These are phyloP conservation scores for Oscheius sp. DNA, from an alignment of 2,888 invertebrate genomes.

Conservation along the genomic window DNA sequence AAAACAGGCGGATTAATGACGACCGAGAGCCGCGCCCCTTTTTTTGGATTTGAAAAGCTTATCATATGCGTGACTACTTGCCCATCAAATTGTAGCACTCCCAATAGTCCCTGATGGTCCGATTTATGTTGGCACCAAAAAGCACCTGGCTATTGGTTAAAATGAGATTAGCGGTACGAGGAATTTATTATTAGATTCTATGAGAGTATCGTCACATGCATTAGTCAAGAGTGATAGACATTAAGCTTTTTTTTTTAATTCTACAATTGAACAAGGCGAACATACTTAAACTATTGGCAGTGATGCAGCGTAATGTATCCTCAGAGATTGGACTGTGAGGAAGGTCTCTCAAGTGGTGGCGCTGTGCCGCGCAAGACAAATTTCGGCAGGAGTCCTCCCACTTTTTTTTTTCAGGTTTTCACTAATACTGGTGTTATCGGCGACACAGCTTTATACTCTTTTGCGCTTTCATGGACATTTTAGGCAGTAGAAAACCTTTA, in stretches of 20 bases:
- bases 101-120: background rate
- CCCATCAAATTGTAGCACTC: background rate
- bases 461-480: background rate
- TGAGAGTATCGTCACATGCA: too few relatives aligned
- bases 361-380: constrained; percentile 30
- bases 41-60: background rate
- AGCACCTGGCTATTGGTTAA: too few relatives aligned
- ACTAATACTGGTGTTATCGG: constrained; percentile 6
- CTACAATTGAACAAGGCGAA: background rate
- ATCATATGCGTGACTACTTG: background rate
- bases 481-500: background rate
- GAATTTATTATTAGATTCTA: too few relatives aligned
- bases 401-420: constrained; percentile 21
- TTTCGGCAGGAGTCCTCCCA: constrained; percentile 27
- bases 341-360: constrained; percentile 26
- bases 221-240: too few relatives aligned
- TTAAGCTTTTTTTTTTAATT: background rate
- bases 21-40: constrained; percentile 28
- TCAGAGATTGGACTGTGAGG: constrained; percentile 26
- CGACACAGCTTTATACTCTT: background rate
- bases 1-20: constrained; percentile 31
- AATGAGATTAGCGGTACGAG: too few relatives aligned
- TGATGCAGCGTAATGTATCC: constrained; percentile 27
- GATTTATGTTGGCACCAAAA: too few relatives aligned
- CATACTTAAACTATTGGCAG: constrained; percentile 26